Conservation (phyloP, 2,888 invertebrate species). For the Plagodis dolabraria region DNA sequence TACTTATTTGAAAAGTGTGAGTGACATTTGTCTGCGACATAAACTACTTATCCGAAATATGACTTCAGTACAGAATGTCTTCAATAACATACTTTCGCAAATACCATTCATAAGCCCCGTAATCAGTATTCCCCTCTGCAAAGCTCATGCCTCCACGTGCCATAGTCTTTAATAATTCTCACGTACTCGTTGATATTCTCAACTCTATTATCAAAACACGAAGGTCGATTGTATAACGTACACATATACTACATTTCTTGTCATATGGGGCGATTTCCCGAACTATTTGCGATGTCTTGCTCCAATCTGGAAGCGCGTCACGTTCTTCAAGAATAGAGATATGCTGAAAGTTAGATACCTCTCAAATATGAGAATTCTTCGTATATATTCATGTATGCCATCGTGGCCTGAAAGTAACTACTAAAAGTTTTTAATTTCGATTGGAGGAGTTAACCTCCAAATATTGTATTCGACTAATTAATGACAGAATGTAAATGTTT, state of each 20-base stretch:
- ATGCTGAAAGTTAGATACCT: slow-evolving; percentile 5
- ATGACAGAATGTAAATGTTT: no score
- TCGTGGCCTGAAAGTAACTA: no score
- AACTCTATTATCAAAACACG: slow-evolving; percentile 1
- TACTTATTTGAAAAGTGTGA: no score
- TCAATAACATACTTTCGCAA: slow-evolving; percentile 5
- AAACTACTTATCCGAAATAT: no score
- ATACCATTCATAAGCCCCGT: slow-evolving; percentile 14
- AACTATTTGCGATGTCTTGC: slow-evolving; percentile 20
- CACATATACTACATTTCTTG: slow-evolving; percentile 2
- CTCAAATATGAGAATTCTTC: slow-evolving; percentile 3
- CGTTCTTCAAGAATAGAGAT: slow-evolving; percentile 15
- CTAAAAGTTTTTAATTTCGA: no score
- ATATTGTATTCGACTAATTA: no score
- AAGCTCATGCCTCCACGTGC: slow-evolving; percentile 19
- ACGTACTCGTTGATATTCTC: slow-evolving; percentile 9
- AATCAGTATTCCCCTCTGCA: slow-evolving; percentile 22
- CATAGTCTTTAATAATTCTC: slow-evolving; percentile 11
- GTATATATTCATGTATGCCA: no score
- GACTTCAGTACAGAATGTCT: not conserved
- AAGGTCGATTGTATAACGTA: slow-evolving; percentile 5
- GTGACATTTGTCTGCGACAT: no score
- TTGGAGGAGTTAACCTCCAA: no score
- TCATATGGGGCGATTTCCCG: slow-evolving; percentile 15
- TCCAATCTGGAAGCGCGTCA: slow-evolving; percentile 26